These are phyloP conservation scores for Cervus canadensis DNA, from an alignment of 2,113 vertebrate species.

Conservation along the genomic window DNA sequence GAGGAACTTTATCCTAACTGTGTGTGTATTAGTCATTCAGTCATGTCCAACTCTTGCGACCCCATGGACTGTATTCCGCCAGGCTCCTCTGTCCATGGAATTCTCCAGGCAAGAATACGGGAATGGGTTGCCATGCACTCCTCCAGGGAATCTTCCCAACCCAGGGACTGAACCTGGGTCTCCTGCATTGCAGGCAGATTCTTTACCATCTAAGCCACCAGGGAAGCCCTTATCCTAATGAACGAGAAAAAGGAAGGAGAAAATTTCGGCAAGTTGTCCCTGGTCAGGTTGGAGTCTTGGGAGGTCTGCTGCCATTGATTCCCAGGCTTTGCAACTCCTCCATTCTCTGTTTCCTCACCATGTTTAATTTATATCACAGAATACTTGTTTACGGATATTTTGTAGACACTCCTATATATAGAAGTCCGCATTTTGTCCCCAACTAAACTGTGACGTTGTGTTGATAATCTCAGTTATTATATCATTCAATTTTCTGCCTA, in stretches of 20 bases:
- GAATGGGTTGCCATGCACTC: background rate
- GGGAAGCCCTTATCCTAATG: background rate
- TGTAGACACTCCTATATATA: background rate
- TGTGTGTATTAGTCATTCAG: background rate
- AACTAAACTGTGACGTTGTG: background rate
- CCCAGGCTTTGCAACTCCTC: background rate
- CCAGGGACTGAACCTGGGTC: background rate
- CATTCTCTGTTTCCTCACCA: background rate
- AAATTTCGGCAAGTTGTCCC: background rate
- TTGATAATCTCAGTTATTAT: background rate
- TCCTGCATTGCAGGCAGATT: background rate
- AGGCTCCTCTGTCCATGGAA: background rate
- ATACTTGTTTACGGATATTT: background rate
- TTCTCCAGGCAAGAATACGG: background rate
- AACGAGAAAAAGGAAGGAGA: background rate
- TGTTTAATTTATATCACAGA: background rate
- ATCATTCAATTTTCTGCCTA: background rate
- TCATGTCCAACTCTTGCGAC: background rate
- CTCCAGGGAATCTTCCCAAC: background rate
- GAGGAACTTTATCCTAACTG: background rate
- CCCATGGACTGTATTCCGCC: background rate
- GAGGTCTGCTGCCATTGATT: rapidly evolving
- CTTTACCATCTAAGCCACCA: background rate
- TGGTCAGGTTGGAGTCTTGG: background rate
- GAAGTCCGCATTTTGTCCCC: background rate